Evolutionary conservation across 2,113 vertebrate genomes (phyloP), one percentile per base, ranked within the genome.

Genomic region (Cheirogaleus medius): DNA sequence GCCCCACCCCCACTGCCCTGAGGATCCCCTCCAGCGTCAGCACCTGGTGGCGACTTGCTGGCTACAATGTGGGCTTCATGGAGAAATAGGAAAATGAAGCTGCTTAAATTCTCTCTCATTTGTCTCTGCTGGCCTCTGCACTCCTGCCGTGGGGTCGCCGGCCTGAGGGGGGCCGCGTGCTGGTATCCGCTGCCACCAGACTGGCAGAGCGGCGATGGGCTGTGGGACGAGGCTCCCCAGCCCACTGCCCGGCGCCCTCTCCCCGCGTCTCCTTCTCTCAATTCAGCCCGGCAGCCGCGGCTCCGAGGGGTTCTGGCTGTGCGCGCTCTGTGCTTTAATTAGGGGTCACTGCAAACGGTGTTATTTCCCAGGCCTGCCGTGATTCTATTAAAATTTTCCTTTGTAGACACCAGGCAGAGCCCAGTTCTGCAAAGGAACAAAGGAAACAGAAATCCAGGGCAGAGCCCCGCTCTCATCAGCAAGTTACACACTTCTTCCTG

Each of bases 31-130:
- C 6, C 23, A 0, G 52, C 13, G 1, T 39, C 29, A 21, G 47
- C 13, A 54, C 88, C 11, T 73, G 87, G 14, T 69, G 87, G 89
- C n/a, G 52, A 47, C 56, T 96, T 95, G 49, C 91, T 87, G 34
- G 84, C 9, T 10, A 85, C 2, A 20, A 90, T 42, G 29, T 83
- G 80, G 87, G 77, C 91, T 68, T 13, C 13, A 5, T 42, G 12
- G 25, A 91, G 63, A 96, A 97, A 83, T 71, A 82, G 78, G 89
- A 49, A 95, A 82, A 73, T 6, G 0, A 2, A 66, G 11, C 17
- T 94, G 84, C 66, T 94, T 34, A 74, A 87, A 39, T 95, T 77
- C 78, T 60, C 27, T 81, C 17, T 77, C 52, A 18, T 86, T 2
- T 0, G 49, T 76, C 94, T 77, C 66, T 8, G 76, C 32, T 44